Base-by-base conservation (phyloP, 2,888 invertebrate species). In the Quadroppia sp. region DNA sequence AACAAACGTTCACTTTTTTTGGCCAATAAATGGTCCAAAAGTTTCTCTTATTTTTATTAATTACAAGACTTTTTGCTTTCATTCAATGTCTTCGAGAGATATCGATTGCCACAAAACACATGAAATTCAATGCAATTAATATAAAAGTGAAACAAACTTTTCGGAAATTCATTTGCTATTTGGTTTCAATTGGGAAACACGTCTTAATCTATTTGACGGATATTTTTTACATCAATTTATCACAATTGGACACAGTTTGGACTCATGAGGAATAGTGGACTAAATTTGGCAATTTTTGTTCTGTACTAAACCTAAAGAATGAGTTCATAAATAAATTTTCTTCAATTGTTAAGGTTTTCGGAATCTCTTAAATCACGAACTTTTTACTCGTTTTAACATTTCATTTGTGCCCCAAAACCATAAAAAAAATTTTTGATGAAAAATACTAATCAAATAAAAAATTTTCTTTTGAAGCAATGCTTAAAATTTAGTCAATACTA, bases 1-100 rank as follows among this genome's bases (percentile, higher is more conserved):
- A 45, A 9, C 15, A 45, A 17, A 15, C 11, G 17, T 3, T 45
- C 6, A n/a, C 20, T 17, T 50, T n/a, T n/a, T 20, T 25, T 1
- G 25, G 2, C 23, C 2, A 53, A 53, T 53, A 23, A 25, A 53
- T 23, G 25, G 28, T 23, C 20, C 2, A 25, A 56, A 56, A 56
- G 15, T 56, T 30, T 56, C 56, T 45, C 56, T 56, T 56, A 56
- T 28, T 56, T 56, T 56, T 56, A 56, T 56, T 56, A 56, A 56
- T 56, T 56, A 56, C 28, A 13, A 28, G 13, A 64, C 61, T 64
- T 64, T n/a, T 64, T 30, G 20, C 36, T 64, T 64, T 36, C 32
- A 64, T 20, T 36, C 28, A n/a, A 20, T 32, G 61, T 36, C 32
- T 64, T 64, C 32, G 36, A 36, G 20, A 4, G 15, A n/a, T 6